Conservation (phyloP, 2,888 invertebrate species). For the Aelia acuminata region DNA sequence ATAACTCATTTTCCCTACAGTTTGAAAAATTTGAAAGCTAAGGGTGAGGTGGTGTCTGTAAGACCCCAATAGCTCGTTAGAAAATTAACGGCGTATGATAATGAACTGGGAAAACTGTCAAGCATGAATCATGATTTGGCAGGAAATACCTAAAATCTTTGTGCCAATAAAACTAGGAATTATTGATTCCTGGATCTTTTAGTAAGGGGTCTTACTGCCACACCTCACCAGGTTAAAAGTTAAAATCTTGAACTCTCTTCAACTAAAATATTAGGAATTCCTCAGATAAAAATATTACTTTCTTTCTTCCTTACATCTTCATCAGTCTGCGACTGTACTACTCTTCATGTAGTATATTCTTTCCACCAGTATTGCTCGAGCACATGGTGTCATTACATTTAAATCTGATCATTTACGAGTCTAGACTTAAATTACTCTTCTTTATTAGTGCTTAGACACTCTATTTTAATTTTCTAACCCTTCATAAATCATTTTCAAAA, state of each 20-base stretch:
- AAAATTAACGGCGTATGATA: no score
- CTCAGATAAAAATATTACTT: background rate
- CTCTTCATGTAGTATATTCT: background rate
- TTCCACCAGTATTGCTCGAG: background rate
- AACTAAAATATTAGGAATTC: background rate
- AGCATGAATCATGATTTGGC: no score
- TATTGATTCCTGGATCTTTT: no score
- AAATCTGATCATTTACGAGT: background rate
- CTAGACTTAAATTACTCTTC: background rate
- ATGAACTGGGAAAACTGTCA: no score
- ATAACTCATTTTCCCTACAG: no score
- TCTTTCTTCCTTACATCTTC: background rate
- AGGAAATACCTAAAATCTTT: no score
- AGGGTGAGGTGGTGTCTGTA: no score
- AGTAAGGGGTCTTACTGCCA: no score
- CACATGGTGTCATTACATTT: background rate
- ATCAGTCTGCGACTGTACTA: background rate
- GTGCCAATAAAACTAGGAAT: no score
- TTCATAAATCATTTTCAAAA: background rate
- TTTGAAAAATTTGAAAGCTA: no score
- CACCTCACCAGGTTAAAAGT: no score
- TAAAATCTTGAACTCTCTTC: background rate
- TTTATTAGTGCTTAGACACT: background rate
- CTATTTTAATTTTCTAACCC: background rate
- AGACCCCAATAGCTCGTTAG: no score